phyloP scores from a whole-genome alignment of 2,113 vertebrate genomes.

The Calonectris borealis region DNA sequence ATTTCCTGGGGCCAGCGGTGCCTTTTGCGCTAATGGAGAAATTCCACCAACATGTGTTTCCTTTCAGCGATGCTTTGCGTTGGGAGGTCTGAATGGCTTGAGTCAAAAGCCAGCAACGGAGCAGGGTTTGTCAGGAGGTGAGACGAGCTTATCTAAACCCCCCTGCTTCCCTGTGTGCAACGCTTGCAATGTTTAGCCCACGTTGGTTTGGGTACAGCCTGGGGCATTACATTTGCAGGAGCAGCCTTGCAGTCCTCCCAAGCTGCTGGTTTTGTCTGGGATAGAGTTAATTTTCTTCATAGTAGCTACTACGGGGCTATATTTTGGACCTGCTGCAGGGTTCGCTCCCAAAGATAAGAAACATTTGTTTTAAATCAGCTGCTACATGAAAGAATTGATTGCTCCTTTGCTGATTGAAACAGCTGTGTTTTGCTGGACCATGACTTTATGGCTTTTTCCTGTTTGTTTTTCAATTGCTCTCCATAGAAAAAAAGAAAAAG shows the following conservation, averaged over 20 bases:
- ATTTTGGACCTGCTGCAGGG: not conserved
- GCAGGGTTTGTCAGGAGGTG: not conserved
- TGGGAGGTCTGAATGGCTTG: not conserved
- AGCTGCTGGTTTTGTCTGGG: no score
- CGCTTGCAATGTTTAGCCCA: not conserved
- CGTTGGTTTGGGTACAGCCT: not conserved
- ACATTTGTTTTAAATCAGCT: constrained; percentile 15
- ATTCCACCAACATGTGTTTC: constrained; percentile 26
- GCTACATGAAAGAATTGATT: not conserved
- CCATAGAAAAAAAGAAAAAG: not conserved
- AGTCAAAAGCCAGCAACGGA: not conserved
- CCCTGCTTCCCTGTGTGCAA: not conserved
- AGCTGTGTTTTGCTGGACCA: not conserved
- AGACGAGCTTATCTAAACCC: not conserved
- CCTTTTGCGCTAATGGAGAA: not conserved
- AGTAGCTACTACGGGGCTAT: no score
- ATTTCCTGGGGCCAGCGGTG: not conserved
- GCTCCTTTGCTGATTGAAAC: not conserved
- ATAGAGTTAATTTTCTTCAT: no score
- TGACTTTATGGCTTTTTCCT: not conserved
- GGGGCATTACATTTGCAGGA: not conserved
- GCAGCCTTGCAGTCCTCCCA: not conserved
- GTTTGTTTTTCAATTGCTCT: constrained; percentile 7
- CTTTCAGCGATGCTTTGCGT: not conserved
- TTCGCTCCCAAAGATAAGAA: not conserved